Percentiles rank a stretch among this genome's conserved stretches.
Conservation (phyloP, 1,140 invertebrate genomes). For the Drosophila lacertosa region DNA sequence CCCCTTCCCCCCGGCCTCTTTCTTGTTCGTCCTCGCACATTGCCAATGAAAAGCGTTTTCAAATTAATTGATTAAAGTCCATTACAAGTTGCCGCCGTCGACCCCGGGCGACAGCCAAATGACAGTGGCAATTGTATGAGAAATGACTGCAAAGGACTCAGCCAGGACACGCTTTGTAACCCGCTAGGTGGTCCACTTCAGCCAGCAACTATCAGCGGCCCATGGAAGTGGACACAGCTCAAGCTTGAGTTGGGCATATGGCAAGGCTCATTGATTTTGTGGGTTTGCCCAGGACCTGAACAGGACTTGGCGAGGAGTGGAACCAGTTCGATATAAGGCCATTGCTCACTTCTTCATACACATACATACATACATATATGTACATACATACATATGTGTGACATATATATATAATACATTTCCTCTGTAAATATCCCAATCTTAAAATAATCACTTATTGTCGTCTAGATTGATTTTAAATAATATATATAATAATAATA, state of each 20-base stretch:
- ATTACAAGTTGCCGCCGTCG: constrained; percentile 68
- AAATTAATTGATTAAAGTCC: constrained; percentile 83
- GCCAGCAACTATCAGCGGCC: constrained; percentile 27
- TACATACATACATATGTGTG: too few species aligned
- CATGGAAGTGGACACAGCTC: too few species aligned
- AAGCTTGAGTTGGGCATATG: constrained; percentile 37
- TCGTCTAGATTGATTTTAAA: too few species aligned
- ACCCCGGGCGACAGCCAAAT: constrained; percentile 58
- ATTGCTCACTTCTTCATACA: neutral
- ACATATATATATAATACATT: too few species aligned
- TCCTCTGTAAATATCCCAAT: too few species aligned
- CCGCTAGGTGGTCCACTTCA: constrained; percentile 36
- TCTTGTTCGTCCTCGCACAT: too few species aligned
- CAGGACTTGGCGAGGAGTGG: neutral
- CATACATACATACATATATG: too few species aligned
- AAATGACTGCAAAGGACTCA: constrained; percentile 66
- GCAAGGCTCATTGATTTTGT: constrained; percentile 62
- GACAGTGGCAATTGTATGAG: constrained; percentile 81
- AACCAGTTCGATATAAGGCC: neutral
- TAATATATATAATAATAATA: too few species aligned
- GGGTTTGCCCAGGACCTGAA: neutral
- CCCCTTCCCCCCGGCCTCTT: neutral
- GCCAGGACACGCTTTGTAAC: constrained; percentile 8
- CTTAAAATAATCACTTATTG: too few species aligned
- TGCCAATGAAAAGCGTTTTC: constrained; percentile 79